Evolutionary conservation across 2,113 vertebrate species (phyloP), one percentile per base, ranked within the genome.

Genomic region (Channa maculata): DNA sequence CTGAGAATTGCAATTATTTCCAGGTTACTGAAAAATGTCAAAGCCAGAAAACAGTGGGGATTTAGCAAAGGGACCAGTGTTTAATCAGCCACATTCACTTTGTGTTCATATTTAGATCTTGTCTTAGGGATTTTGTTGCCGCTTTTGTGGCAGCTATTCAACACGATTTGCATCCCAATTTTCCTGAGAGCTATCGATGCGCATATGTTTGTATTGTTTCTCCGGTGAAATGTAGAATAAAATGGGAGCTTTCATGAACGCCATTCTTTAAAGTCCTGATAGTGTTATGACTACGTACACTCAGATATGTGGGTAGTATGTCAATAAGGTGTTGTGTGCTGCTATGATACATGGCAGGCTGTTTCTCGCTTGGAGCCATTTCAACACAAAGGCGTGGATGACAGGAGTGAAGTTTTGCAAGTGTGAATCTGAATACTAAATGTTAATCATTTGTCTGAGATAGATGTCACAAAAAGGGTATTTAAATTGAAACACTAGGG

Each of bases 1-100:
- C 75, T 54, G 41, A 75, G 80, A 83, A 75, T 61, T 71, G 57
- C 36, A 79, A 77, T 87, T 82, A 86, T 75, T 89, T 85, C 64
- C 80, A 84, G 65, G 75, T 85, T 81, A 64, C 44, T 68, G 73
- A 64, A 73, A 76, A 80, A 67, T 73, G 67, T 86, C 66, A 71
- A 5, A 39, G 59, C 37, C 49, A 64, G 59, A 69, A 58, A 84
- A 78, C 36, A 34, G 68, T 53, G 24, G 68, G 63, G 55, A 75
- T 80, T 82, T 84, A 68, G 72, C 44, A 45, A 65, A 70, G 76
- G 65, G 52, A 60, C 41, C 0, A 0, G 44, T 59, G 49, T 84
- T 89, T 82, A 84, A 89, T 89, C 66, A 70, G 62, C 55, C 60
- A 8, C 49, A 15, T 59, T 71, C 58, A 38, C 50, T 63, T 61